Evolutionary conservation across 2,797 vertebrate genomes (phyloP).

Genomic region (Buceros bicornis): DNA sequence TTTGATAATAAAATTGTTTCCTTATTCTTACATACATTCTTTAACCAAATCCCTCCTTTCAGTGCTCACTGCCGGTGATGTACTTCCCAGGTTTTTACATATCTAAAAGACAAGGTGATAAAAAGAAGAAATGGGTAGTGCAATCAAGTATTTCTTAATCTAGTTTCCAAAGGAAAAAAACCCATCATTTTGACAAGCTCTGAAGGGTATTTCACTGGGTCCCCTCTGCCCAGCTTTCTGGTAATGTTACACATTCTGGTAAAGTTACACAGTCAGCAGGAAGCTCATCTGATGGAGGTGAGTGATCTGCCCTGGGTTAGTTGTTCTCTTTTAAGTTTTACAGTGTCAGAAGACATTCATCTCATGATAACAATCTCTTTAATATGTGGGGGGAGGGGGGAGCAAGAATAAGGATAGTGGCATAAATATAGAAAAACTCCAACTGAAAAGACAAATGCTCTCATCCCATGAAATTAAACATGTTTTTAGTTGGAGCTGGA

Average conservation of each 20-base stretch:
- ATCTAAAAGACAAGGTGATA: neutral
- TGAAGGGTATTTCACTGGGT: neutral
- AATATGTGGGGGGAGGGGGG: rapidly evolving
- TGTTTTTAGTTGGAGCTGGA: neutral
- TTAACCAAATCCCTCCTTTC: neutral
- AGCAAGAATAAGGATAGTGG: neutral
- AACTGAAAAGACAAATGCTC: neutral
- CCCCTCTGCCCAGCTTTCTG: neutral
- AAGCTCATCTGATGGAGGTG: neutral
- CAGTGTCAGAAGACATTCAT: neutral
- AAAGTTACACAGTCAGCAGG: neutral
- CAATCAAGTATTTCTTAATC: neutral
- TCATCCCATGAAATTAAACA: neutral
- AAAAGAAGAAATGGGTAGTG: neutral
- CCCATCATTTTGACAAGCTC: neutral
- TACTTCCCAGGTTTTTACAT: neutral
- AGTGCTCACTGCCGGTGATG: neutral
- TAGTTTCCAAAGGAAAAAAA: neutral
- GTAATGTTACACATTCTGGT: neutral
- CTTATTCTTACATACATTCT: neutral
- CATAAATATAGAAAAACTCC: neutral
- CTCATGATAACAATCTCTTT: neutral
- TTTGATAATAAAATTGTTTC: neutral
- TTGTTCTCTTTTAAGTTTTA: neutral
- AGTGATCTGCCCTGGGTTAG: neutral